Conservation (phyloP, 1,140 invertebrate species). For the Microplitis mediator region DNA sequence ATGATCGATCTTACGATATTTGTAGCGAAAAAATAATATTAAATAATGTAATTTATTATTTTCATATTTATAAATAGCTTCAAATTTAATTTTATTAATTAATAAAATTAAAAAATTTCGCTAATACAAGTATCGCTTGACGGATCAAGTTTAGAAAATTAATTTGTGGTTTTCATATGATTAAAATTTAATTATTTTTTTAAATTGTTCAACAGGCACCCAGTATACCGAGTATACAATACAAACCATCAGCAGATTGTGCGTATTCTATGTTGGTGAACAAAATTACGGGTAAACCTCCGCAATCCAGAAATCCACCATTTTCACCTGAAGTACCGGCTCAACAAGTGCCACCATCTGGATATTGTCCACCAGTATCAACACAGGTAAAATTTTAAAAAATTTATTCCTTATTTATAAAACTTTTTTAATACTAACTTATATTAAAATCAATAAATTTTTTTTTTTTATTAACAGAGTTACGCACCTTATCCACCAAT, state of each 20-base stretch:
- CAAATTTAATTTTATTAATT: not conserved
- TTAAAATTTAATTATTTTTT: conserved; percentile 7
- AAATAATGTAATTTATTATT: not conserved
- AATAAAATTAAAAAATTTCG: not conserved
- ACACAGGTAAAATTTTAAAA: conserved; percentile 33
- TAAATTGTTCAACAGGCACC: conserved; percentile 63
- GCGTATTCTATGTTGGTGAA: conserved; percentile 84
- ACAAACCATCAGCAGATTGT: conserved; percentile 82
- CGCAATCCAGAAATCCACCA: conserved; percentile 50
- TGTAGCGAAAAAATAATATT: not conserved
- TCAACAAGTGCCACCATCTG: conserved; percentile 41
- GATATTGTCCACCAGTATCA: conserved; percentile 47
- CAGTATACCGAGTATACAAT: conserved; percentile 72
- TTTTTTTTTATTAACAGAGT: conserved; percentile 36
- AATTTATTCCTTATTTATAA: not conserved
- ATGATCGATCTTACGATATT: conserved; percentile 24
- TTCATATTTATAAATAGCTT: not conserved
- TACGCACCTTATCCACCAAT: conserved; percentile 47
- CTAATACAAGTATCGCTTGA: conserved; percentile 13
- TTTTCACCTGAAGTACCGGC: conserved; percentile 35
- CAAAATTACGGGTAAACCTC: conserved; percentile 77
- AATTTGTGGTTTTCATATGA: conserved; percentile 17
- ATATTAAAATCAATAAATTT: not conserved
- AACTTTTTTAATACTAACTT: conserved; percentile 6
- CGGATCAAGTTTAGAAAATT: conserved; percentile 13